Percentiles rank a stretch among this genome's conserved stretches.
Conservation (phyloP, 2,797 vertebrate genomes). For the Furcifer pardalis region DNA sequence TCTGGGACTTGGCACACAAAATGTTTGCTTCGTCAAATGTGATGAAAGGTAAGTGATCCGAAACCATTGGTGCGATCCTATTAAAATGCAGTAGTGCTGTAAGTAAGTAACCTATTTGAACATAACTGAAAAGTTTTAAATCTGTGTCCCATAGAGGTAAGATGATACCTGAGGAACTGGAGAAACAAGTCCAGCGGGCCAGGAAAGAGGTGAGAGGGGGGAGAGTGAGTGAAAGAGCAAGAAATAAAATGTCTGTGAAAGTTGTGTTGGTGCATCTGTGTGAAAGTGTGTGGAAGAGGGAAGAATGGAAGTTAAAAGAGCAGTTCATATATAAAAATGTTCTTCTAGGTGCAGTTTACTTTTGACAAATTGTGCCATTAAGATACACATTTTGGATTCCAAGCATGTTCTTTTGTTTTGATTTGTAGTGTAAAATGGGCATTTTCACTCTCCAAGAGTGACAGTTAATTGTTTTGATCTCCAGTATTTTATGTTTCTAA, state of each 20-base stretch:
- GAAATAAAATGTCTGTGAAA: constrained; percentile 35
- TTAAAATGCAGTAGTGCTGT: constrained; percentile 56
- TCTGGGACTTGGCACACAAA: constrained; percentile 84
- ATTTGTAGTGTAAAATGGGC: constrained; percentile 13
- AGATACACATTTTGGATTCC: constrained; percentile 21
- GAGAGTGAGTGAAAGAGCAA: constrained; percentile 11
- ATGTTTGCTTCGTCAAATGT: constrained; percentile 81
- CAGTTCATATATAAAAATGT: constrained; percentile 33
- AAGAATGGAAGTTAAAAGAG: constrained; percentile 44
- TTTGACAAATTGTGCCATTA: constrained; percentile 3
- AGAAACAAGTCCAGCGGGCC: constrained; percentile 80
- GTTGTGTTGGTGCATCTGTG: constrained; percentile 21
- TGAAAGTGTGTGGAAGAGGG: constrained; percentile 41
- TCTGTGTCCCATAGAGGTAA: constrained; percentile 84
- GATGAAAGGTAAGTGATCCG: constrained; percentile 79
- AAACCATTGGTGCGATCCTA: constrained; percentile 27
- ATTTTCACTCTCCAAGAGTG: constrained; percentile 18
- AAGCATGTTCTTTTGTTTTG: constrained; percentile 42
- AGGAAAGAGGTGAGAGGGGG: constrained; percentile 81
- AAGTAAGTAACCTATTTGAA: constrained; percentile 51
- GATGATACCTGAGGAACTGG: constrained; percentile 87
- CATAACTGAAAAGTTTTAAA: constrained; percentile 73
- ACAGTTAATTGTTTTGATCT: neutral
- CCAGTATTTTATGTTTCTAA: constrained; percentile 27
- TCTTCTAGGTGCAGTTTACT: constrained; percentile 27